Evolutionary conservation across 2,888 invertebrate genomes (phyloP).

Genomic region (Gibbula magus): DNA sequence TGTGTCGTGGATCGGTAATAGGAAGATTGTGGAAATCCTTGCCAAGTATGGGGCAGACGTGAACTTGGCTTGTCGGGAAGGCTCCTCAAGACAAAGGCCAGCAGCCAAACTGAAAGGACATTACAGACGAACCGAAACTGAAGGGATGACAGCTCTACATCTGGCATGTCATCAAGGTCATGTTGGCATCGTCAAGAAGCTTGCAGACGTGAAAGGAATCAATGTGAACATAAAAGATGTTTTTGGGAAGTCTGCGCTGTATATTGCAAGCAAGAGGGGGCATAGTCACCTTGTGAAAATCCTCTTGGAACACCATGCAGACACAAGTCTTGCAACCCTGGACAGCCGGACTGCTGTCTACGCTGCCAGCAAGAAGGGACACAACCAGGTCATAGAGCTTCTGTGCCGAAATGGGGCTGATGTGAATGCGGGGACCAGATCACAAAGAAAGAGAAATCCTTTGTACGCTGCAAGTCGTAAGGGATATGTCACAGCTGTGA

Average conservation of each 20-base stretch:
- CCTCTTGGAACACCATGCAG: not conserved
- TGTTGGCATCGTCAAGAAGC: conserved; percentile 3
- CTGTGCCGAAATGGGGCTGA: not conserved
- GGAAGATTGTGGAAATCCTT: not conserved
- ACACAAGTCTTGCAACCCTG: not conserved
- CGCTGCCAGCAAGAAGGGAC: conserved; percentile 12
- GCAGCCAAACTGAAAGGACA: not conserved
- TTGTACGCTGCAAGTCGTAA: conserved; percentile 2
- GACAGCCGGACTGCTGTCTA: conserved; percentile 5
- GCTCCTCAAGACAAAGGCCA: not conserved
- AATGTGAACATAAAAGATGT: not conserved
- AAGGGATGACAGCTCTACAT: conserved; percentile 15
- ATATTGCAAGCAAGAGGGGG: conserved; percentile 11
- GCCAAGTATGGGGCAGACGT: not conserved
- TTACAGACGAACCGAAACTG: not conserved
- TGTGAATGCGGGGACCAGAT: not conserved
- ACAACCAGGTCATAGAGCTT: not conserved
- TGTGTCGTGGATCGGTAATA: not conserved
- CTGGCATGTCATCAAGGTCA: conserved; percentile 14
- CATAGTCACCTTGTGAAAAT: not conserved
- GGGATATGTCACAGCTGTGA: not conserved
- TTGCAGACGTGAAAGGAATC: not conserved
- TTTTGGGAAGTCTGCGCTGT: conserved; percentile 6
- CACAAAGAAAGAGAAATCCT: not conserved
- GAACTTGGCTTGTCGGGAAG: not conserved